These are phyloP conservation scores for Hycleus phaleratus DNA, from an alignment of 1,140 invertebrate genomes.

Conservation along the genomic window DNA sequence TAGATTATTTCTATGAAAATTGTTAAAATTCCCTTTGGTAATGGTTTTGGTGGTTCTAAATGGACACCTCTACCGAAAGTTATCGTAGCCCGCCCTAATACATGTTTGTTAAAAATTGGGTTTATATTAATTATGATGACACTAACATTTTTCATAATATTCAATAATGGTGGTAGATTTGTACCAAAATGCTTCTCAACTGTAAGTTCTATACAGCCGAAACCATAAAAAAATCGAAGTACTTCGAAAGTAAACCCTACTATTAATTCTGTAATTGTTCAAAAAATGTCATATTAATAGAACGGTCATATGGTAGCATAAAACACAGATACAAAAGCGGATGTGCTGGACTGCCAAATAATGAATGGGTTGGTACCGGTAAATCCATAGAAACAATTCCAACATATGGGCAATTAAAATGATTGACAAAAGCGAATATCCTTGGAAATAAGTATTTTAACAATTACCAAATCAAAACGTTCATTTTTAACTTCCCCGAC, in stretches of 20 bases:
- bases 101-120: constrained; percentile 23
- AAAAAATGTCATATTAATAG: constrained; percentile 21
- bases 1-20: not conserved
- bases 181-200: constrained; percentile 32
- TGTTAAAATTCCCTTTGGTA: constrained; percentile 26
- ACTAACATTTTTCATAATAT: constrained; percentile 27
- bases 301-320: constrained; percentile 13
- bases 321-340: constrained; percentile 32
- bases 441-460: constrained; percentile 28
- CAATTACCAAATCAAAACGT: constrained; percentile 37
- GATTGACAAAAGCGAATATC: constrained; percentile 28
- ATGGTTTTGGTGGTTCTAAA: constrained; percentile 33
- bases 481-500: too few relatives aligned
- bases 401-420: constrained; percentile 36
- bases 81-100: constrained; percentile 20
- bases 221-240: constrained; percentile 8
- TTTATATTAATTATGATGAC: constrained; percentile 34
- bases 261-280: constrained; percentile 26
- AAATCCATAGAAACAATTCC: constrained; percentile 29
- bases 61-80: constrained; percentile 39
- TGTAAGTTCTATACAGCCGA: constrained; percentile 15
- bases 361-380: constrained; percentile 20
- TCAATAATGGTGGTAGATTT: constrained; percentile 22
- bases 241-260: constrained; percentile 24
- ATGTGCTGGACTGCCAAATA: constrained; percentile 34